Base-by-base conservation (phyloP, 1,140 invertebrate genomes). In the Coptotermes formosanus region DNA sequence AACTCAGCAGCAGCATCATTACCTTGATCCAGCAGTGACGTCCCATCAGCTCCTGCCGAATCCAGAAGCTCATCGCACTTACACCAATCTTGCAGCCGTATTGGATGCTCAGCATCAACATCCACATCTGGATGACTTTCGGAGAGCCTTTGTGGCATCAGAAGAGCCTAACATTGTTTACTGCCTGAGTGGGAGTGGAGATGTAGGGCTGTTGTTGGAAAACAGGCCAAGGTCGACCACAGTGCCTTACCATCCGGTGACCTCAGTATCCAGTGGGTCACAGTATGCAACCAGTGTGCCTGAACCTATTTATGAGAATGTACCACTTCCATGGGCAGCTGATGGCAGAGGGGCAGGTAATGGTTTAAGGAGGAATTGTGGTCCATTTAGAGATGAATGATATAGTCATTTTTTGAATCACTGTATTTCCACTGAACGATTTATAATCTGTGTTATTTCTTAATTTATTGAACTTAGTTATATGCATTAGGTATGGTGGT, bases 231-330 rank as follows among this genome's bases (percentile, higher is more conserved):
- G 55, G 55, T 64, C 75, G n/a, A 82, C 75, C 44, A 83, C 64
- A 30, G 85, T 86, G 86, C 75, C 82, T 19, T 86, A 86, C 38
- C 86, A 86, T 25, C 55, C 75, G 38, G 23, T 86, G 45, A 86
- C 85, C 44, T 75, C 59, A 2, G 69, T 75, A 21, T 86, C 75
- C 44, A 75, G 23, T 44, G 75, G 64, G 12, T 75, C 75, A 32
- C 38, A 64, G 30, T 64, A 23, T 32, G 59, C 52, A 48, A 52
- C 19, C 43, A 38, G 45, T 30, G 83, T 23, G 32, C 81, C 92
- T 38, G 95, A 96, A 89, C 95, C 95, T 2, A 96, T 96, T 86
- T 96, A 96, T 89, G 95, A 96, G 89, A 96, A 96, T 88, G 94
- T 96, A 16, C 95, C 95, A 19, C 88, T 95, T 43, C 88, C 89